phyloP scores from a whole-genome alignment of 2,888 invertebrate species.

The Tachina lurida region DNA sequence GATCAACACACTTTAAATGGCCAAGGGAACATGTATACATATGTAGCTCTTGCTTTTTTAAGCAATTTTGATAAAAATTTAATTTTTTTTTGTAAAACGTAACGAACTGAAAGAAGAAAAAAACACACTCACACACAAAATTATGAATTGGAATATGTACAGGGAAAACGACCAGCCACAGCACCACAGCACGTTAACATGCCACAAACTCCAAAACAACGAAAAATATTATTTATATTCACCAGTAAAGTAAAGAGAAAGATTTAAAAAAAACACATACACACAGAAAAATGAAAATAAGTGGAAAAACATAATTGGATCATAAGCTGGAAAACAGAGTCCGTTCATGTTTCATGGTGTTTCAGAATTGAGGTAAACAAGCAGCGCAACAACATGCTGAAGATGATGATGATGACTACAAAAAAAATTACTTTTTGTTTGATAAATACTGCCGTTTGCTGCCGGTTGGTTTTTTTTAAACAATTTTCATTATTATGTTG shows the following conservation, averaged over 20 bases:
- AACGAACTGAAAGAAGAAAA: constrained; percentile 2
- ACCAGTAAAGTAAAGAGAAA: not conserved
- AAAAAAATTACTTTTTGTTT: not conserved
- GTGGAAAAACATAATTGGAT: constrained; percentile 64
- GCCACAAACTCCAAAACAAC: constrained; percentile 37
- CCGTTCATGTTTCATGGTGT: constrained; percentile 46
- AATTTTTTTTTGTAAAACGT: constrained; percentile 5
- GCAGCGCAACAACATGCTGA: constrained; percentile 19
- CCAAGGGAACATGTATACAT: constrained; percentile 4
- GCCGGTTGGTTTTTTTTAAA: constrained; percentile 11
- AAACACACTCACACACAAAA: not conserved
- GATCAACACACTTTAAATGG: constrained; percentile 51
- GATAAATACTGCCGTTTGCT: constrained; percentile 32
- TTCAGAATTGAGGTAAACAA: constrained; percentile 58
- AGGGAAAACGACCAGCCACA: constrained; percentile 12
- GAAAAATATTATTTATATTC: constrained; percentile 6
- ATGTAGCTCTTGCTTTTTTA: not conserved
- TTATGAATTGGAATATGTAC: not conserved
- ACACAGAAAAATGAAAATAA: constrained; percentile 43
- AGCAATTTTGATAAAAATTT: constrained; percentile 51
- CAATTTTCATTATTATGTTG: constrained; percentile 63
- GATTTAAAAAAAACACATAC: constrained; percentile 3
- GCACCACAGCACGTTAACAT: constrained; percentile 52
- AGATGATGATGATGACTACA: constrained; percentile 37
- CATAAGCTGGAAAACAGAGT: constrained; percentile 50